phyloP scores from a whole-genome alignment of 2,113 vertebrate species.

The Polyodon spathula region DNA sequence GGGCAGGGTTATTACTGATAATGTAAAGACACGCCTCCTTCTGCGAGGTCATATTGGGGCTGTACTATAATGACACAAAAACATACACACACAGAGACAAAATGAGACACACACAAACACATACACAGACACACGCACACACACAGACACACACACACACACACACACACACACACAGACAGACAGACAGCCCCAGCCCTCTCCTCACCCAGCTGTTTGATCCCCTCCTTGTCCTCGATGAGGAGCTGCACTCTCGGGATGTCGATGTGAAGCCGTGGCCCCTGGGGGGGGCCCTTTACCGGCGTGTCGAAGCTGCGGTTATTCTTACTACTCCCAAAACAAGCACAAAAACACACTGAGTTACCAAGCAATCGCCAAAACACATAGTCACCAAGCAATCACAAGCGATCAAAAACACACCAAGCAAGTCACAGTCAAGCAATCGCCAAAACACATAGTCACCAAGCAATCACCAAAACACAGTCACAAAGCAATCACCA shows the following conservation, averaged over 20 bases:
- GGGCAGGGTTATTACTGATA: no score
- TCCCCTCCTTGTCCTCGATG: conserved; percentile 97
- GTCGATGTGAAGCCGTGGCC: conserved; percentile 94
- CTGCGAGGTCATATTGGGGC: no score
- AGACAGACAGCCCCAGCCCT: no score
- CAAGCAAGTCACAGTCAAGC: no score
- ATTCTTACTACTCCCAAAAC: conserved; percentile 78
- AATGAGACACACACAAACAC: no score
- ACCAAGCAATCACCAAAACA: no score
- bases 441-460: no score
- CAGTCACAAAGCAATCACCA: no score
- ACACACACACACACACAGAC: background rate
- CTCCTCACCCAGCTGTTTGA: conserved; percentile 98
- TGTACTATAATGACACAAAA: background rate
- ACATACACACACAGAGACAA: background rate
- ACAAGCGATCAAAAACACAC: no score
- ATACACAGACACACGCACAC: no score
- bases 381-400: no score
- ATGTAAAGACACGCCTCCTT: no score
- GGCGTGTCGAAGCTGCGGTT: conserved; percentile 97
- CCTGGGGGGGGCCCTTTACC: conserved; percentile 92
- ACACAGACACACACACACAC: background rate
- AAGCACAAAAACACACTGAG: conserved; percentile 18
- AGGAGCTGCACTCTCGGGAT: conserved; percentile 94
- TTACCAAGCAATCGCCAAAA: conserved; percentile 14